Percentiles rank a stretch among this genome's conserved stretches.
Conservation (phyloP, 1,140 invertebrate species). For the Phthorimaea operculella region DNA sequence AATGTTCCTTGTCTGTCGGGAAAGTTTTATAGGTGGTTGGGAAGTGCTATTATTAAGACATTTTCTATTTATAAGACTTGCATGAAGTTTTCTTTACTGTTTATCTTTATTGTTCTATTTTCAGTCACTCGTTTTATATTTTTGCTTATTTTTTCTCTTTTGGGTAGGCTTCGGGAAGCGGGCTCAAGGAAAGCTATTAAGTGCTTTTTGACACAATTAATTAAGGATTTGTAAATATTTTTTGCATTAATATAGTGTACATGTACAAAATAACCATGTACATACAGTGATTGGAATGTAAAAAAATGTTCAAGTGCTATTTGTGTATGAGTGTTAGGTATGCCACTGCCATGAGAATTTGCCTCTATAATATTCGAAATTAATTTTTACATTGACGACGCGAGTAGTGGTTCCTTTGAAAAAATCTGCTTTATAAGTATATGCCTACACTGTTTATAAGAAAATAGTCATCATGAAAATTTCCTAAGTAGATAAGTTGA, state of each 20-base stretch:
- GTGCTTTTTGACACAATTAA: conserved; percentile 52
- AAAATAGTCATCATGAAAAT: conserved; percentile 7
- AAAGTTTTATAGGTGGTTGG: not conserved
- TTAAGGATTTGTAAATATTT: conserved; percentile 60
- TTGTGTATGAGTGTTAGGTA: conserved; percentile 57
- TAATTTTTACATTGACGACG: not conserved
- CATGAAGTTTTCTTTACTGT: conserved; percentile 17
- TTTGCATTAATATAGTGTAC: conserved; percentile 55
- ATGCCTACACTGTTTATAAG: conserved; percentile 2
- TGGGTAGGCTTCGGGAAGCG: conserved; percentile 25
- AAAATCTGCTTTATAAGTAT: not conserved
- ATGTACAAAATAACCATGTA: conserved; percentile 51
- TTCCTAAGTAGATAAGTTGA: conserved; percentile 28
- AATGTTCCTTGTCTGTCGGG: too few species aligned
- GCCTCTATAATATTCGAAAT: conserved; percentile 20
- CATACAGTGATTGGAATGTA: conserved; percentile 41
- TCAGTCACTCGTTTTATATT: conserved; percentile 6
- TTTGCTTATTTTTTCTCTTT: conserved; percentile 18
- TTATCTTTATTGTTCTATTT: conserved; percentile 13
- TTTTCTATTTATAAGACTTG: not conserved
- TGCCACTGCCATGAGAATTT: conserved; percentile 56
- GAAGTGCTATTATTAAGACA: not conserved
- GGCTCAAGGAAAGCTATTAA: conserved; percentile 40
- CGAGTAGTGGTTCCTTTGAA: not conserved
- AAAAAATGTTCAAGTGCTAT: conserved; percentile 53